phyloP scores from a whole-genome alignment of 2,797 vertebrate species.

The Typhlichthys subterraneus region DNA sequence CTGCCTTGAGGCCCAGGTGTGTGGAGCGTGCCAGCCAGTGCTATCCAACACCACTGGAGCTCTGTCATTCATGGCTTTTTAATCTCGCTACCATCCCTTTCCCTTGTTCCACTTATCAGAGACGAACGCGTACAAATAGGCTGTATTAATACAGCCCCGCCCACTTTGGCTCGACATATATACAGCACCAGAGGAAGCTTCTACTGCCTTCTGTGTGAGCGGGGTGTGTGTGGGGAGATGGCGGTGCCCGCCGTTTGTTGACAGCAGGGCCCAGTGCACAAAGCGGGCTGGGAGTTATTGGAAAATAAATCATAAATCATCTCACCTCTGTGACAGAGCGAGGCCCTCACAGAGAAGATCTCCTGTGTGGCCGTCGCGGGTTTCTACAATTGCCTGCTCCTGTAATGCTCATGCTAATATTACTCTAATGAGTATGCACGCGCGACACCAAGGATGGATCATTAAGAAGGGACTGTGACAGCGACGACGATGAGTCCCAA shows the following conservation, averaged over 20 bases:
- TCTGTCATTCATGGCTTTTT: conserved; percentile 74
- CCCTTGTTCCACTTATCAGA: conserved; percentile 68
- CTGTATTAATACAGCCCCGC: conserved; percentile 42
- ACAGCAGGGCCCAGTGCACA: conserved; percentile 65
- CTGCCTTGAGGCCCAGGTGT: conserved; percentile 81
- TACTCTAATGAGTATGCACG: conserved; percentile 56
- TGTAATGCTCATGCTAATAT: conserved; percentile 66
- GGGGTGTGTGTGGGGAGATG: conserved; percentile 39
- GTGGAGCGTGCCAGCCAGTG: conserved; percentile 69
- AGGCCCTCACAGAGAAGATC: conserved; percentile 61
- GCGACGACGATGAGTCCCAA: conserved; percentile 37
- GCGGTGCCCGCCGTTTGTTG: conserved; percentile 55
- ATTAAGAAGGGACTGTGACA: conserved; percentile 57
- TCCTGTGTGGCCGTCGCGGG: conserved; percentile 67
- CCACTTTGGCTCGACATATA: conserved; percentile 39
- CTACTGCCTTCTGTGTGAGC: conserved; percentile 28
- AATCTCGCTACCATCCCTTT: conserved; percentile 56
- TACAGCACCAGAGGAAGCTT: conserved; percentile 20
- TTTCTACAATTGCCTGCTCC: conserved; percentile 48
- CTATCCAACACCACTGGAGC: conserved; percentile 69
- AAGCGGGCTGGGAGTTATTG: conserved; percentile 71
- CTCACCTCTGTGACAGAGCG: conserved; percentile 68
- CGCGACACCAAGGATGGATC: conserved; percentile 42
- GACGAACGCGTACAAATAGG: conserved; percentile 58
- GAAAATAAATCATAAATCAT: conserved; percentile 83